A percentile compares a stretch with the other conserved stretches of the same genome.
These are phyloP conservation scores for Eurosta solidaginis DNA, from an alignment of 1,140 invertebrate genomes.

Conservation along the genomic window DNA sequence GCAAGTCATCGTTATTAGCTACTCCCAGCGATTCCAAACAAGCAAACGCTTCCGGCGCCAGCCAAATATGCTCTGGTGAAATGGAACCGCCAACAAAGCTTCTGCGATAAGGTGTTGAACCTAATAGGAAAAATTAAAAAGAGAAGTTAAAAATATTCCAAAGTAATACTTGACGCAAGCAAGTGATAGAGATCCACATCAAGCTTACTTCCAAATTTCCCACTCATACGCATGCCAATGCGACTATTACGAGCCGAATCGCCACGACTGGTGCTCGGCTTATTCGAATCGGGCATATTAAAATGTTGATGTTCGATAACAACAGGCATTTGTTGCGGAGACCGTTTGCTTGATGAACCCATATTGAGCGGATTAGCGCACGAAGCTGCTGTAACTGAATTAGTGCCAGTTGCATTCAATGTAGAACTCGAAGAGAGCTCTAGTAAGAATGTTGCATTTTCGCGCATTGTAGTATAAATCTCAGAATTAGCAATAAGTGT, in stretches of 20 bases:
- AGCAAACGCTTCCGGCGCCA: slow-evolving; percentile 75
- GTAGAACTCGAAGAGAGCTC: slow-evolving; percentile 67
- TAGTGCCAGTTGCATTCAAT: not conserved
- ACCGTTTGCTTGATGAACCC: slow-evolving; percentile 45
- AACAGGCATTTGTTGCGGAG: slow-evolving; percentile 66
- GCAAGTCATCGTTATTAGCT: slow-evolving; percentile 63
- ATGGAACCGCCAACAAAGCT: slow-evolving; percentile 44
- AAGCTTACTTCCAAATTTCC: slow-evolving; percentile 43
- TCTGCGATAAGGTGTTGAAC: slow-evolving; percentile 45
- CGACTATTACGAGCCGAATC: slow-evolving; percentile 51
- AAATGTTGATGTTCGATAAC: slow-evolving; percentile 65
- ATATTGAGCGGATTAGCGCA: not conserved
- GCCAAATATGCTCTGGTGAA: slow-evolving; percentile 62
- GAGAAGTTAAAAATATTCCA: not conserved
- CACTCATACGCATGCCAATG: slow-evolving; percentile 45
- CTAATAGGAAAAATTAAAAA: slow-evolving; percentile 1
- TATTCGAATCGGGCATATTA: slow-evolving; percentile 46
- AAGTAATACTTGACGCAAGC: not conserved
- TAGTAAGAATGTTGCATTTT: slow-evolving; percentile 93
- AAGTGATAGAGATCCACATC: not conserved
- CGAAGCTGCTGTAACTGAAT: not conserved
- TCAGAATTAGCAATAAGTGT: slow-evolving; percentile 56
- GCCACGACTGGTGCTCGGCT: slow-evolving; percentile 54
- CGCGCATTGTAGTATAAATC: slow-evolving; percentile 70
- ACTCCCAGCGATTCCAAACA: slow-evolving; percentile 75